Evolutionary conservation across 2,113 vertebrate genomes (phyloP).

Genomic region (Irena cyanogastra): DNA sequence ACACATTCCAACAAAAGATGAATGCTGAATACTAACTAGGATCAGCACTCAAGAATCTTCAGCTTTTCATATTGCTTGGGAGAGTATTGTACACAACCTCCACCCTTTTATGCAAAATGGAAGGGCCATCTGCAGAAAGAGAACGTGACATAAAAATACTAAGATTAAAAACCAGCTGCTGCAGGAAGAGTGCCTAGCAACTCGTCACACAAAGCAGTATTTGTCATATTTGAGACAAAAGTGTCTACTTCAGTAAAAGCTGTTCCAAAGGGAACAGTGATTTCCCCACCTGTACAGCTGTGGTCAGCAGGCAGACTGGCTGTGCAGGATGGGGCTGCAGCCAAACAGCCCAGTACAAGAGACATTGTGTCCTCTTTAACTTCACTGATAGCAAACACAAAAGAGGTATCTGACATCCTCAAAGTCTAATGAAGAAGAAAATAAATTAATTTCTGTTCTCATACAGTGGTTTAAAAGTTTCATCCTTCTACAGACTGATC

Average conservation of each 20-base stretch:
- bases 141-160: background rate
- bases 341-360: background rate
- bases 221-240: background rate
- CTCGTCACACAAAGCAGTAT: background rate
- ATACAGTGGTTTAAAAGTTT: background rate
- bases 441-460: background rate
- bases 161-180: background rate
- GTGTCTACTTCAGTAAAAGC: background rate
- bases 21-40: background rate
- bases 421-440: background rate
- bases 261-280: background rate
- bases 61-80: background rate
- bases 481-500: background rate
- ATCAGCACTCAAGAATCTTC: background rate
- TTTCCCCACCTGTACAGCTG: background rate
- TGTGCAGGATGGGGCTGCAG: background rate
- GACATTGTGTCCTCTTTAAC: background rate
- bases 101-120: background rate
- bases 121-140: background rate
- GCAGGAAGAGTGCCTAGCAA: background rate
- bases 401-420: background rate
- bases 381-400: background rate
- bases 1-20: background rate
- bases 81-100: background rate
- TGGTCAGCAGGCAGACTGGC: background rate